Evolutionary conservation across 2,113 vertebrate genomes (phyloP), one percentile per base, ranked within the genome.

Genomic region (Mustela lutreola): DNA sequence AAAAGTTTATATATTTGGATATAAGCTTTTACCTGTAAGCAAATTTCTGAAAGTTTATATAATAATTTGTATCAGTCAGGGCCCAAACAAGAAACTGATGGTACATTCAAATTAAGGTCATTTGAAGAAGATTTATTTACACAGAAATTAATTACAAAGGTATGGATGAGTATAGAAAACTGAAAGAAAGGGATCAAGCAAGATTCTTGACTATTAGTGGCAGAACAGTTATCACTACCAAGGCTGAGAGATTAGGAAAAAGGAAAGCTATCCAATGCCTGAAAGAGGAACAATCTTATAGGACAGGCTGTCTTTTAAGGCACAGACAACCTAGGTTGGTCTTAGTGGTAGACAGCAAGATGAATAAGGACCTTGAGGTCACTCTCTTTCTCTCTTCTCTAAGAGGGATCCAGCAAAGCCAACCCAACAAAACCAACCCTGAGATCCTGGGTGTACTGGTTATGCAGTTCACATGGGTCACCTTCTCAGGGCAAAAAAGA

Each of bases 11-110:
- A 80, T 78, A 26, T 63, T 93, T 83, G 7, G 6, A 42, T 70
- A 62, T 31, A 95, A 50, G 12, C 19, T 87, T 96, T 93, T 36
- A 81, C 48, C 73, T 92, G 83, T 63, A 94, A 94, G 53, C 28
- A 95, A 60, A 95, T 92, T 96, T 96, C 53, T 73, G 53, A 53
- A 91, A 79, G 24, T 31, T 97, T 92, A 58, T 4, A 76, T 18
- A 89, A 82, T 76, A 95, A 94, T 97, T 97, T 96, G 33, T 94
- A 83, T 96, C 75, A 94, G 58, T 97, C 42, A 94, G 60, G 21
- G 14, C 89, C 42, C 31, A 96, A 96, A 98, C 10, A 94, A 97
- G 89, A 94, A 97, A 92, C 83, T 97, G 78, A 96, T 96, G 82
- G 87, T 16, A 60, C 7, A 60, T 15, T 80, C 39, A 94, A 96